These are phyloP conservation scores for Leucophenga montana DNA, from an alignment of 2,888 invertebrate genomes.

Conservation along the genomic window DNA sequence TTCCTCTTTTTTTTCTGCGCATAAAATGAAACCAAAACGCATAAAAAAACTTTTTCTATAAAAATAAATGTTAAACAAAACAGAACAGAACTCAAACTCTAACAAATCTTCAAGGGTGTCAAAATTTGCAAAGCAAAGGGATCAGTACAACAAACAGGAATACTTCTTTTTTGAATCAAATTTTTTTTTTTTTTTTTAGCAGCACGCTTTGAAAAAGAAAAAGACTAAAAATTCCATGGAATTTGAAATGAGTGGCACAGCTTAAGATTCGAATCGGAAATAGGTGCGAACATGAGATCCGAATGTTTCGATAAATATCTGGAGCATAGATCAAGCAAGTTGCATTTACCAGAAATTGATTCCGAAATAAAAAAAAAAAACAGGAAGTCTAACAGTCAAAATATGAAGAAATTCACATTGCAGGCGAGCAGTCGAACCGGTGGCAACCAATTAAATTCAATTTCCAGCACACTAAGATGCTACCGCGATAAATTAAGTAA, in stretches of 20 bases:
- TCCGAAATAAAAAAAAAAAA: not conserved
- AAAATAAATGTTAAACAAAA: slow-evolving; percentile 1
- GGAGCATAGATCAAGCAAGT: slow-evolving; percentile 12
- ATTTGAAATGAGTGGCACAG: slow-evolving; percentile 25
- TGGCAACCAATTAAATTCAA: slow-evolving; percentile 68
- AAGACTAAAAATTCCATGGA: not conserved
- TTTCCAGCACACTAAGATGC: slow-evolving; percentile 60
- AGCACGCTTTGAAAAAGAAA: slow-evolving; percentile 30
- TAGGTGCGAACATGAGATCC: slow-evolving; percentile 62
- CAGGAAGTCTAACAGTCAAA: not conserved
- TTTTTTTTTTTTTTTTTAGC: slow-evolving; percentile 37
- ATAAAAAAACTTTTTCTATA: not conserved
- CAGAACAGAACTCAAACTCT: not conserved
- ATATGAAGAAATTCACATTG: not conserved
- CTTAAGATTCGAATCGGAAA: slow-evolving; percentile 53
- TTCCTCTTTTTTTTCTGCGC: slow-evolving; percentile 25
- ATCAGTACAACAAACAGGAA: slow-evolving; percentile 13
- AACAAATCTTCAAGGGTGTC: slow-evolving; percentile 33
- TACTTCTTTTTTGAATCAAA: slow-evolving; percentile 26
- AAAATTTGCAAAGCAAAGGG: slow-evolving; percentile 18
- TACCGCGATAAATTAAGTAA: slow-evolving; percentile 66
- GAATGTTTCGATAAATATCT: slow-evolving; percentile 46
- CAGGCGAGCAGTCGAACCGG: slow-evolving; percentile 38
- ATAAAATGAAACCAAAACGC: not conserved
- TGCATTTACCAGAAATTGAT: not conserved